Evolutionary conservation across 2,797 vertebrate genomes (phyloP).

Genomic region (Mustela erminea): DNA sequence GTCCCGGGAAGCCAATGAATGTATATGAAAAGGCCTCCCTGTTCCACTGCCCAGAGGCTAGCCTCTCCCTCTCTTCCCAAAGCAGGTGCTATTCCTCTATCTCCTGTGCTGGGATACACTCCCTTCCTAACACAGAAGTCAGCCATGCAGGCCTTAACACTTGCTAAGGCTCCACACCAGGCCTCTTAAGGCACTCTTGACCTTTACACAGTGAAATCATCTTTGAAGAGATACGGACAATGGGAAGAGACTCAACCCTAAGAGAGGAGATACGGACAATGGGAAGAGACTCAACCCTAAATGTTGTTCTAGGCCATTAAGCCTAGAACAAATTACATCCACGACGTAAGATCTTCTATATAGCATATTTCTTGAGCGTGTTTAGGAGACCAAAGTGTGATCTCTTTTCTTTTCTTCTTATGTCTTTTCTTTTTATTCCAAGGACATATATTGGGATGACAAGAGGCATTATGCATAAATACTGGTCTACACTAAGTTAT

Average conservation of each 20-base stretch:
- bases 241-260: background rate
- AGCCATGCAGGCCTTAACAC: background rate
- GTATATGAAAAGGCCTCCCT: background rate
- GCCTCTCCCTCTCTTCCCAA: background rate
- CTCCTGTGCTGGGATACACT: background rate
- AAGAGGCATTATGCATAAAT: background rate
- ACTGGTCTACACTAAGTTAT: background rate
- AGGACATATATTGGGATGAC: background rate
- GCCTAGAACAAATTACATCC: background rate
- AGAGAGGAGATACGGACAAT: background rate
- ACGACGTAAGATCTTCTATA: background rate
- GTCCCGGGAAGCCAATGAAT: background rate
- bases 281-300: background rate
- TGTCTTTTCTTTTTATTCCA: background rate
- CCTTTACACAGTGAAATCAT: background rate
- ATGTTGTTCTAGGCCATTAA: background rate
- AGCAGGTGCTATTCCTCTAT: background rate
- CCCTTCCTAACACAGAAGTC: background rate
- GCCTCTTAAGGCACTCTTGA: background rate
- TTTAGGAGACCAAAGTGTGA: constrained; percentile 20
- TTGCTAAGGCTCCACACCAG: background rate
- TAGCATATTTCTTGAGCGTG: background rate
- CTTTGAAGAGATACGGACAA: background rate
- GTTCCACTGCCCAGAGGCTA: background rate
- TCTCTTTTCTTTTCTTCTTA: background rate